These are phyloP conservation scores for Nestor notabilis DNA, from an alignment of 2,113 vertebrate genomes.

Conservation along the genomic window DNA sequence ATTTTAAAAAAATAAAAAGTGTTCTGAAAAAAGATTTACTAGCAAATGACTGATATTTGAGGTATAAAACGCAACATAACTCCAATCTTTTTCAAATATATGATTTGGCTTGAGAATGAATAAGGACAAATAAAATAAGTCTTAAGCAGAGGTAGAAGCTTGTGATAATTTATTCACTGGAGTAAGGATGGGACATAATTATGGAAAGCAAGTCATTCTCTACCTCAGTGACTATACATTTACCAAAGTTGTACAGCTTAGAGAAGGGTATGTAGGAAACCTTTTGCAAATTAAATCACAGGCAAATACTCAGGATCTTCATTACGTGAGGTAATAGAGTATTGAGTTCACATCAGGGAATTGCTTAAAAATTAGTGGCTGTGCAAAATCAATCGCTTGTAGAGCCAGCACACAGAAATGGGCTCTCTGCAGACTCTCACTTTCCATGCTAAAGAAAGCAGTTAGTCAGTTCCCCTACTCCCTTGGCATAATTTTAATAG, in stretches of 20 bases:
- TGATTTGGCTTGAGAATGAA: neutral
- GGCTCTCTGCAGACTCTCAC: neutral
- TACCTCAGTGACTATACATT: neutral
- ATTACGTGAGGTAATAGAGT: neutral
- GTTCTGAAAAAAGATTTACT: neutral
- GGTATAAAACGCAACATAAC: neutral
- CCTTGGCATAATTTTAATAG: neutral
- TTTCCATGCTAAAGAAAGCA: neutral
- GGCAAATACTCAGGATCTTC: neutral
- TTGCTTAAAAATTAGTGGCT: neutral
- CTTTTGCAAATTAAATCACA: neutral
- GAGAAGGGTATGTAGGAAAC: neutral
- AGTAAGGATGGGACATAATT: neutral
- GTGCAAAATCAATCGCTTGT: neutral
- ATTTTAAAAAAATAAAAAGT: neutral
- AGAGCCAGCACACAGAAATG: neutral
- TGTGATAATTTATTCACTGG: neutral
- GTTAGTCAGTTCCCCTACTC: neutral
- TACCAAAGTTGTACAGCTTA: neutral
- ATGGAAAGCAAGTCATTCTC: neutral
- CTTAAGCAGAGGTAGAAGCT: neutral
- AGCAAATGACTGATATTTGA: neutral
- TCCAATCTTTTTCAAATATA: neutral
- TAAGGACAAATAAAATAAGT: neutral
- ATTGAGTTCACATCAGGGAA: neutral